Evolutionary conservation across 2,888 invertebrate genomes (phyloP).

Genomic region (Cheilosia grossa): DNA sequence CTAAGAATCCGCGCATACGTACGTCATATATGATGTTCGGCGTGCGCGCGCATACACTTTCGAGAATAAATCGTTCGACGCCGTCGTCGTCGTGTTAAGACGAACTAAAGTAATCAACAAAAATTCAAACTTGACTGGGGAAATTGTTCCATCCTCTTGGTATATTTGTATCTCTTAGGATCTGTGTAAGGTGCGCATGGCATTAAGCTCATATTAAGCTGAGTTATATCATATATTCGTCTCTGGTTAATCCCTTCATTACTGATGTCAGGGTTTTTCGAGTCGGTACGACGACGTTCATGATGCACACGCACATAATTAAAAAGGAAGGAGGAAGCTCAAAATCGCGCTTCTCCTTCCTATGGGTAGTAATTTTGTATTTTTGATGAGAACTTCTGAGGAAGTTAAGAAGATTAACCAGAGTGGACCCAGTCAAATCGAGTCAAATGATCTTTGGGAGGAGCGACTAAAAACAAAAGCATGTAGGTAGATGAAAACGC

Average conservation of each 20-base stretch:
- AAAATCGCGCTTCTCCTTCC: slow-evolving; percentile 55
- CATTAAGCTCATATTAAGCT: slow-evolving; percentile 66
- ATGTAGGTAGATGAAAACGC: neutral
- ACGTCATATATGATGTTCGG: neutral
- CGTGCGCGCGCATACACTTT: slow-evolving; percentile 8
- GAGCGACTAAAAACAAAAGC: slow-evolving; percentile 6
- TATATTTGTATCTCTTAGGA: slow-evolving; percentile 33
- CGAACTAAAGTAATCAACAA: slow-evolving; percentile 58
- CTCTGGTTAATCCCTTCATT: slow-evolving; percentile 61
- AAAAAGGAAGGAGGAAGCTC: slow-evolving; percentile 66
- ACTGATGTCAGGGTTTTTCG: slow-evolving; percentile 46
- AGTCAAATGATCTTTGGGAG: slow-evolving; percentile 30
- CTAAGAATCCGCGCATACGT: slow-evolving; percentile 6
- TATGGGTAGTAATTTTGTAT: slow-evolving; percentile 56
- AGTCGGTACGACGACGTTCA: slow-evolving; percentile 47
- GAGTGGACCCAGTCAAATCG: slow-evolving; percentile 29
- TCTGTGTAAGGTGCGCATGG: slow-evolving; percentile 51
- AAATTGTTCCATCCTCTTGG: slow-evolving; percentile 18
- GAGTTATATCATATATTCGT: slow-evolving; percentile 55
- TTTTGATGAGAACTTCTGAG: slow-evolving; percentile 62
- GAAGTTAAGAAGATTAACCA: slow-evolving; percentile 60
- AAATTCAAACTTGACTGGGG: slow-evolving; percentile 46
- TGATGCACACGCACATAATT: slow-evolving; percentile 59
- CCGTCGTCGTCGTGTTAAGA: slow-evolving; percentile 2
- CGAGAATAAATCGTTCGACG: neutral